A percentile compares a stretch with the other conserved stretches of the same genome.
Conservation (phyloP, 2,888 invertebrate genomes). For the Yponomeuta malinellus region DNA sequence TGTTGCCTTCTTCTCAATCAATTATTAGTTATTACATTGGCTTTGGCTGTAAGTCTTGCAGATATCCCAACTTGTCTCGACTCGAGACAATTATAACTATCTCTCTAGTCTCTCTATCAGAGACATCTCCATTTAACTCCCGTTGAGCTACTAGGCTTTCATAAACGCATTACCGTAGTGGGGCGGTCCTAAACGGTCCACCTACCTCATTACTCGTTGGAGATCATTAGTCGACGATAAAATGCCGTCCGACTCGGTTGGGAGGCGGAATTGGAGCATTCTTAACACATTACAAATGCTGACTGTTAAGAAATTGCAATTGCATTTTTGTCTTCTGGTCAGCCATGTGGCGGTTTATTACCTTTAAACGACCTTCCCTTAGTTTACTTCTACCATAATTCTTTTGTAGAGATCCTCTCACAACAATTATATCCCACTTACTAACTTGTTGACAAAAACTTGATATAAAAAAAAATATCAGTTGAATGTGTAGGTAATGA, state of each 20-base stretch:
- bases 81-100: not conserved
- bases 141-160: conserved; percentile 39
- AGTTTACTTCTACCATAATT: not conserved
- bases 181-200: conserved; percentile 32
- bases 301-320: conserved; percentile 41
- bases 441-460: too few relatives aligned
- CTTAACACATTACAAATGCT: conserved; percentile 15
- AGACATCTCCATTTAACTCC: conserved; percentile 6
- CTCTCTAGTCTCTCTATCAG: not conserved
- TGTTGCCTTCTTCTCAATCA: not conserved
- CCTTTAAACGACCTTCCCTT: not conserved
- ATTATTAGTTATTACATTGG: not conserved
- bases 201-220: conserved; percentile 58
- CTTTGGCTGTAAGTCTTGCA: not conserved
- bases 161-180: conserved; percentile 69
- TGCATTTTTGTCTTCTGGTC: conserved; percentile 28
- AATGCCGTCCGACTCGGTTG: conserved; percentile 46
- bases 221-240: conserved; percentile 69
- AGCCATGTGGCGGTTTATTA: not conserved
- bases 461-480: too few relatives aligned
- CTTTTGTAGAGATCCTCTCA: too few relatives aligned
- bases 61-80: not conserved
- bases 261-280: conserved; percentile 40
- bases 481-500: too few relatives aligned
- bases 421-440: too few relatives aligned